These are phyloP conservation scores for Cartodere bifasciata DNA, from an alignment of 2,888 invertebrate species.

Conservation along the genomic window DNA sequence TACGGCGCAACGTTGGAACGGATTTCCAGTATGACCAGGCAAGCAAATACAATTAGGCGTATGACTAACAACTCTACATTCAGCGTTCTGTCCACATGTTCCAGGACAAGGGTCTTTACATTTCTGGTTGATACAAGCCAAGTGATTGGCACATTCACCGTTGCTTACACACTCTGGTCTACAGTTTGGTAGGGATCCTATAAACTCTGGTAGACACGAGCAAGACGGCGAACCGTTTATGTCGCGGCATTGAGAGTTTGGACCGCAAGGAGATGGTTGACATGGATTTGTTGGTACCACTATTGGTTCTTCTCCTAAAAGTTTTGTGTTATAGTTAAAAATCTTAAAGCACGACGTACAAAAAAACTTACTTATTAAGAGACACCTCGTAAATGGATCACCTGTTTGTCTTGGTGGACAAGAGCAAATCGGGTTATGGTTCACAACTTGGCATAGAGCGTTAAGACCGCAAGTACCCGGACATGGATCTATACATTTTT, in stretches of 20 bases:
- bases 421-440: conserved; percentile 51
- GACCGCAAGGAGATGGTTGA: conserved; percentile 63
- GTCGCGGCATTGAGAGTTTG: conserved; percentile 49
- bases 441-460: conserved; percentile 52
- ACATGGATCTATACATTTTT: conserved; percentile 60
- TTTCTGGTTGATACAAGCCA: conserved; percentile 60
- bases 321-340: not conserved
- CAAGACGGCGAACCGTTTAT: conserved; percentile 57
- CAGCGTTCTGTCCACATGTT: conserved; percentile 58
- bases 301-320: conserved; percentile 27
- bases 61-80: conserved; percentile 64
- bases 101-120: conserved; percentile 62
- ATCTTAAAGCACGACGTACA: not conserved
- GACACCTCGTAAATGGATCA: conserved; percentile 33
- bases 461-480: conserved; percentile 56
- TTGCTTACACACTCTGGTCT: conserved; percentile 61
- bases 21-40: conserved; percentile 38
- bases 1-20: conserved; percentile 34
- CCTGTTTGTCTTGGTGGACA: conserved; percentile 47
- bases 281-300: conserved; percentile 45
- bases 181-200: conserved; percentile 61
- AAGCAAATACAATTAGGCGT: conserved; percentile 67
- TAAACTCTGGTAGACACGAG: conserved; percentile 55
- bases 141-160: conserved; percentile 54
- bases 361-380: conserved; percentile 20